Evolutionary conservation across 1,140 invertebrate genomes (phyloP), one percentile per base, ranked within the genome.

Genomic region (Lerema accius): DNA sequence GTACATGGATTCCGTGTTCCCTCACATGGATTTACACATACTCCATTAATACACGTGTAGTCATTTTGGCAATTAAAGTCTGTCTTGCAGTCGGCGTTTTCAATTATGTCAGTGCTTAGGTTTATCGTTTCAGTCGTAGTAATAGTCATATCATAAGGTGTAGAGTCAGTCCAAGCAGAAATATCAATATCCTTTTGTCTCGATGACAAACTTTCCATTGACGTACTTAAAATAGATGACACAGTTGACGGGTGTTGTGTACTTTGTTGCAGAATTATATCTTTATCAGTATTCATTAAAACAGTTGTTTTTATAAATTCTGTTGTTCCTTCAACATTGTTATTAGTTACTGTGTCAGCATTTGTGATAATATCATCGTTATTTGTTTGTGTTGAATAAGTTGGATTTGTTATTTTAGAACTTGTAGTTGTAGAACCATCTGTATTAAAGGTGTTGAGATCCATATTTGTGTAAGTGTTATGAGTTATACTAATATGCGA

Each of bases 11-110:
- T 93, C 46, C 77, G 86, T 69, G 78, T 59, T 64, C 81, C 84
- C 71, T 92, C 84, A 80, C 96, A 96, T 63, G 95, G 95, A 89
- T 96, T 94, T 83, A 94, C 90, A 82, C 96, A 96, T 84, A 94
- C 93, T 76, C 93, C 93, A 73, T 91, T 92, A 56, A 94, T 90
- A 84, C 95, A 96, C 48, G 93, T 92, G 72, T 93, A 92, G 56
- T 93, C 92, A 75, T 92, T 92, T 4, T 92, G 86, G 81, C 95
- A 96, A 75, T 96, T 94, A 48, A 90, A 92, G 76, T 95, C 94
- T 43, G 91, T 89, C 64, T 93, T 91, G 90, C 95, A 95, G 67
- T 86, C 71, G 16, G 61, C 72, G 63, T 77, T 84, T 69, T 78
- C 10, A 9, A 35, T 88, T 49, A 80, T 62, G 73, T 92, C 89